Percentiles rank a stretch among this genome's conserved stretches.
Conservation (phyloP, 2,888 invertebrate genomes). For the Platycheirus albimanus region DNA sequence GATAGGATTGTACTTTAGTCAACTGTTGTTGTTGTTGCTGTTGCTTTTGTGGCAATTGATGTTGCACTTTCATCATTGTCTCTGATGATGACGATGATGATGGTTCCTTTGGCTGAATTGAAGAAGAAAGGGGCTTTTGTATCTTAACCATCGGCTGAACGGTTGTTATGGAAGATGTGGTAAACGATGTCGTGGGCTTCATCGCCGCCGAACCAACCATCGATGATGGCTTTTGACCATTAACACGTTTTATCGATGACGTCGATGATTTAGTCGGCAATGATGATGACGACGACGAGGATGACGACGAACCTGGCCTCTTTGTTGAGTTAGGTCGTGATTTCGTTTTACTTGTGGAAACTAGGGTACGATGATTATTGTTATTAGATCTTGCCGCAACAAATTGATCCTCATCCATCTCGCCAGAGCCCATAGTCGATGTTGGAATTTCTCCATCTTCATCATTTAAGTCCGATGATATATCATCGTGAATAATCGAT, state of each 20-base stretch:
- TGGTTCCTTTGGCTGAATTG: slow-evolving; percentile 47
- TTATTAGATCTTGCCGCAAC: slow-evolving; percentile 81
- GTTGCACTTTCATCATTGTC: slow-evolving; percentile 70
- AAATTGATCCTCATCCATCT: slow-evolving; percentile 78
- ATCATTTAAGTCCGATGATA: slow-evolving; percentile 45
- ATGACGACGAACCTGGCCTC: slow-evolving; percentile 73
- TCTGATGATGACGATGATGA: slow-evolving; percentile 44
- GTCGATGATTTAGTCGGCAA: slow-evolving; percentile 76
- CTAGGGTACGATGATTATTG: slow-evolving; percentile 80
- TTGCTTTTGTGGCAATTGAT: slow-evolving; percentile 75
- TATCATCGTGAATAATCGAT: slow-evolving; percentile 36
- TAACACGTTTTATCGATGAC: slow-evolving; percentile 75
- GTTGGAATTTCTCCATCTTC: slow-evolving; percentile 61
- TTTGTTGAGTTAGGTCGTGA: slow-evolving; percentile 73
- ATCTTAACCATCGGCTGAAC: slow-evolving; percentile 68
- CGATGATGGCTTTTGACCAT: slow-evolving; percentile 75
- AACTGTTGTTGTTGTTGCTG: slow-evolving; percentile 71
- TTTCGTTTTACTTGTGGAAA: slow-evolving; percentile 78
- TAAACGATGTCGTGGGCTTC: slow-evolving; percentile 68
- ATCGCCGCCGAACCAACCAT: slow-evolving; percentile 71
- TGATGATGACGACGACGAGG: slow-evolving; percentile 77
- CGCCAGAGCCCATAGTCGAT: slow-evolving; percentile 65
- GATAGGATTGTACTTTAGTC: slow-evolving; percentile 68
- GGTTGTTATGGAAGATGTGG: slow-evolving; percentile 67
- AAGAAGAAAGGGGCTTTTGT: slow-evolving; percentile 46